phyloP scores from a whole-genome alignment of 1,140 invertebrate genomes.

The Eufriesea mexicana region DNA sequence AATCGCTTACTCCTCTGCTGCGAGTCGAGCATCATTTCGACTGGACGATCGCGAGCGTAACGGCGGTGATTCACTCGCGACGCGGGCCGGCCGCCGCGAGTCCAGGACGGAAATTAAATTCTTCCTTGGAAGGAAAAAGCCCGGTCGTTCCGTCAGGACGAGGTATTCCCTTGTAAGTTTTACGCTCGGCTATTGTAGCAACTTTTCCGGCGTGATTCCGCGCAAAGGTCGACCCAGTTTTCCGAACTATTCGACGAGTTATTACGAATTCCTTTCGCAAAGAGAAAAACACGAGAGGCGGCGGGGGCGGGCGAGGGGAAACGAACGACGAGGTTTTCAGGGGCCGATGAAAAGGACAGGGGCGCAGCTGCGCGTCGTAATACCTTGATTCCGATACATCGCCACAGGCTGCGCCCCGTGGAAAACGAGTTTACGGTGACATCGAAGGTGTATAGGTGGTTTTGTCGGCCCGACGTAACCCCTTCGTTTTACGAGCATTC shows the following conservation, averaged over 20 bases:
- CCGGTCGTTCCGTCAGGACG: neutral
- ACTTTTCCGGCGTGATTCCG: neutral
- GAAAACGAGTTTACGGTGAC: constrained; percentile 47
- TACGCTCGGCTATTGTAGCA: constrained; percentile 37
- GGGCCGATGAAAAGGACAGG: constrained; percentile 22
- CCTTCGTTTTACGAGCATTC: constrained; percentile 58
- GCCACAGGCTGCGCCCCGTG: neutral
- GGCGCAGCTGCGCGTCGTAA: constrained; percentile 35
- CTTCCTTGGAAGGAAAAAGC: neutral
- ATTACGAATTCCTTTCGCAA: constrained; percentile 42
- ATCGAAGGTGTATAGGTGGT: constrained; percentile 11
- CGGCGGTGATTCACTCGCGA: neutral
- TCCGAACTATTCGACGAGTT: constrained; percentile 34
- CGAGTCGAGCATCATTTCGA: neutral
- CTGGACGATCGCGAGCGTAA: neutral
- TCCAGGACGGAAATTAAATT: constrained; percentile 37
- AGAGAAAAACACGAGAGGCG: neutral
- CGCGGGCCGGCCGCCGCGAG: neutral
- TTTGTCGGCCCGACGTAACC: constrained; percentile 41
- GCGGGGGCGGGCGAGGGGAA: neutral
- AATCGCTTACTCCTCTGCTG: too few species aligned
- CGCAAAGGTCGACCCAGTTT: constrained; percentile 40
- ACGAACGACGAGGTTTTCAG: constrained; percentile 11
- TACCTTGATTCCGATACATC: constrained; percentile 44
- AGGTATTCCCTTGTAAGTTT: constrained; percentile 37